Evolutionary conservation across 2,888 invertebrate genomes (phyloP), one percentile per base, ranked within the genome.

Genomic region (Melanostoma mellinum): DNA sequence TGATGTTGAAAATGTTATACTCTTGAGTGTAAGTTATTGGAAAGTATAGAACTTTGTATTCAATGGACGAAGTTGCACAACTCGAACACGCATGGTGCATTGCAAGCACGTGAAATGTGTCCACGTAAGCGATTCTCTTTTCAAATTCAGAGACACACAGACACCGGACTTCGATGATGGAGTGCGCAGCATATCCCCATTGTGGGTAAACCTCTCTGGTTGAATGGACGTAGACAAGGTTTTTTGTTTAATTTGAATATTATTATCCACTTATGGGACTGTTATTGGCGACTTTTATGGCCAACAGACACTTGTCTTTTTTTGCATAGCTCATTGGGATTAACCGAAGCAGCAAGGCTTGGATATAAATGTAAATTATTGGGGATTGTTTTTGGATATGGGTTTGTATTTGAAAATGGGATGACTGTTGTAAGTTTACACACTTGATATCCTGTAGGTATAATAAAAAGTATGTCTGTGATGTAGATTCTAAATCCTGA

Each of bases 41-140:
- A 58, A 10, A 61, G 30, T 20, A 38, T 8, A 48, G 9, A 65
- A 81, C 76, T 81, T 65, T 40, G 55, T 76, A 81, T 81, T 76
- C 80, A 81, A 46, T 71, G 80, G 76, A 76, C 76, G 80, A 67
- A 76, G 67, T 60, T 67, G 78, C 73, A 61, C 78, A 78, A 61
- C 46, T 55, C 55, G 71, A 65, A 68, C 65, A 75, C 80, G 65
- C 75, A 71, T 60, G 44, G 42, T 81, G 76, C 74, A 79, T 79
- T 35, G 48, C 50, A 69, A 61, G 30, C 48, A 63, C 63, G 48
- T 56, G 63, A 38, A 74, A 63, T 80, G 40, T 71, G 60, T 44
- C 46, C 80, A 80, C 75, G 75, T 73, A 72, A n/a, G 38, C n/a
- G 36, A n/a, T 20, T 44, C 30, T 56, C 10, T 52, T 40, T 48